Base-by-base conservation (phyloP, 2,113 vertebrate species). In the Naja naja region DNA sequence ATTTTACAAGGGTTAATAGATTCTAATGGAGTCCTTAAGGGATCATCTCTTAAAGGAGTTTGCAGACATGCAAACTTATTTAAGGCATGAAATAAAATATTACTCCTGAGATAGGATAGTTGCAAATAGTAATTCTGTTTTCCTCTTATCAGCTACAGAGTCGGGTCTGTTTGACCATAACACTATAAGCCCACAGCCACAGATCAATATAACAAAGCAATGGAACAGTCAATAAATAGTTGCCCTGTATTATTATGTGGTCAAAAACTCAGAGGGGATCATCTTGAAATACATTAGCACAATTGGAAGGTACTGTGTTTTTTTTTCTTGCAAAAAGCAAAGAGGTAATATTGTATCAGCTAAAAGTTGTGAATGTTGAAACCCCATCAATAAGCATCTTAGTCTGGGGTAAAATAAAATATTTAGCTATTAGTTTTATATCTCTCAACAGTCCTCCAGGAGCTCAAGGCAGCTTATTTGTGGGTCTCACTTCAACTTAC, bases 241-340 rank as follows among this genome's bases (percentile, higher is more conserved):
- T 95, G 94, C 92, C 16, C 52, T 95, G 94, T 93, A 94, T 96
- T 96, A 95, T 92, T 93, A 93, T 47, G 90, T 88, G 49, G 93
- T 95, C 91, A 90, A 94, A 96, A 94, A 92, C 95, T 93, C 93
- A 89, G 90, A 94, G 88, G 53, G 92, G 60, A 94, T 58, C 92
- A 47, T 89, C 52, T 90, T 94, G 92, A 95, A 96, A 91, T 92
- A 90, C 95, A 95, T 85, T 91, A 43, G 52, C 95, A 91, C 43
- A 95, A 86, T 34, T 55, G 92, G 69, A 95, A 93, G 56, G 45
- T 95, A 90, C 20, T 93, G 18, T 93, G 18, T 90, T 91, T 86
- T 58, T 55, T 22, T 92, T 90, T 69, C 0, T 88, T 47, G 88
- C 85, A 52, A 94, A 93, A 91, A 22, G 90, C 69, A 92, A 43